Conservation (phyloP, 1,140 invertebrate genomes). For the Habropoda laboriosa region DNA sequence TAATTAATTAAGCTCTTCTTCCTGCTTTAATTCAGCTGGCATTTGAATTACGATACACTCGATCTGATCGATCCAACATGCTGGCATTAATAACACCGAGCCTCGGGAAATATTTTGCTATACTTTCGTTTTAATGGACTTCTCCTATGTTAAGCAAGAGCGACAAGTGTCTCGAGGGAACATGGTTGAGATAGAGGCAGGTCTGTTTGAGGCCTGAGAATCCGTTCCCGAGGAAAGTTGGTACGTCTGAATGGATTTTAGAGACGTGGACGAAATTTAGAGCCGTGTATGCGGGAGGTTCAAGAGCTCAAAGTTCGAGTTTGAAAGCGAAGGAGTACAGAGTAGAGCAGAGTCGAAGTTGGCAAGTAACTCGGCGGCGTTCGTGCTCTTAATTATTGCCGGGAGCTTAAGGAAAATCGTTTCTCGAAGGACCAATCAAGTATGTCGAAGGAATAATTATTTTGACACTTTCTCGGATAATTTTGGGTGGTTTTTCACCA, state of each 20-base stretch:
- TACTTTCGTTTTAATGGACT: not conserved
- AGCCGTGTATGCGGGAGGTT: not conserved
- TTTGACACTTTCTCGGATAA: no score
- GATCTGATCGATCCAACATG: no score
- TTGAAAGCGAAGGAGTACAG: not conserved
- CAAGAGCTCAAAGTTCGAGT: not conserved
- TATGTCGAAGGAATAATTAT: no score
- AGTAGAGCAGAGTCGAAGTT: no score
- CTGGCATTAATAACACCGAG: no score
- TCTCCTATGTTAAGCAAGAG: not conserved
- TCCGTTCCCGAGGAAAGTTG: not conserved
- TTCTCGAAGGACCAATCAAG: no score
- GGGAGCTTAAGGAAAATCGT: no score
- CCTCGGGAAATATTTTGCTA: not conserved
- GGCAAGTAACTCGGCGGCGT: not conserved
- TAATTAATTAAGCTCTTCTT: slow-evolving; percentile 49
- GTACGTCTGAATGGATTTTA: not conserved
- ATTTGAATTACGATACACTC: no score
- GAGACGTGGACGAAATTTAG: slow-evolving; percentile 1
- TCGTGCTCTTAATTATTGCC: not conserved
- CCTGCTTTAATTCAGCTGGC: not conserved
- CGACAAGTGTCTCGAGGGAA: not conserved
- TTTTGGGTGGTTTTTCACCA: no score
- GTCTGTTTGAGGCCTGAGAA: not conserved
- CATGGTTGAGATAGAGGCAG: not conserved